Evolutionary conservation across 2,113 vertebrate species (phyloP).

Genomic region (Spheniscus mendiculus): DNA sequence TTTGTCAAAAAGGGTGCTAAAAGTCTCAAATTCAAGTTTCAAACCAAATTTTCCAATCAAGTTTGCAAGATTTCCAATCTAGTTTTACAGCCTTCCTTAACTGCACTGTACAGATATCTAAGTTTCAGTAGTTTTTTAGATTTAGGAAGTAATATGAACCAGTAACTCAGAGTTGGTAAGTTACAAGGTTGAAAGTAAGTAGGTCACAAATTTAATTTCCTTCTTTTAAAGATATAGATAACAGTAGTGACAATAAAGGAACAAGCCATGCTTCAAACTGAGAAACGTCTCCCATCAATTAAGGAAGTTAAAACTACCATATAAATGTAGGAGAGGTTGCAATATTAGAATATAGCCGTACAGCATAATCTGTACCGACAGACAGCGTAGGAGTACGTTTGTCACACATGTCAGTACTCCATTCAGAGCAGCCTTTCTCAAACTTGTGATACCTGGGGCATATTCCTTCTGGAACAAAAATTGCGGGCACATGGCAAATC

Average conservation of each 20-base stretch:
- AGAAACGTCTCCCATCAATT: background rate
- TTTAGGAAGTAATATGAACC: background rate
- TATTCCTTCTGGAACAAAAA: background rate
- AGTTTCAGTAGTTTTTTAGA: background rate
- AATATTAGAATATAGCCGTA: background rate
- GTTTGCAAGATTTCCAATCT: background rate
- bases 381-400: background rate
- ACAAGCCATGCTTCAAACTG: background rate
- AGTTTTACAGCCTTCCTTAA: background rate
- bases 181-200: background rate
- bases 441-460: background rate
- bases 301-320: background rate
- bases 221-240: background rate
- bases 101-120: background rate
- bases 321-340: background rate
- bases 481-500: background rate
- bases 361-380: background rate
- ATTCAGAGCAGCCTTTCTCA: background rate
- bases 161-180: background rate
- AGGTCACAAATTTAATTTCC: background rate
- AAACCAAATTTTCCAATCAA: background rate
- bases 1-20: background rate
- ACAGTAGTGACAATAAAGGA: background rate
- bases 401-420: background rate
- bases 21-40: background rate